Evolutionary conservation across 2,797 vertebrate genomes (phyloP).

Genomic region (Acridotheres tristis): DNA sequence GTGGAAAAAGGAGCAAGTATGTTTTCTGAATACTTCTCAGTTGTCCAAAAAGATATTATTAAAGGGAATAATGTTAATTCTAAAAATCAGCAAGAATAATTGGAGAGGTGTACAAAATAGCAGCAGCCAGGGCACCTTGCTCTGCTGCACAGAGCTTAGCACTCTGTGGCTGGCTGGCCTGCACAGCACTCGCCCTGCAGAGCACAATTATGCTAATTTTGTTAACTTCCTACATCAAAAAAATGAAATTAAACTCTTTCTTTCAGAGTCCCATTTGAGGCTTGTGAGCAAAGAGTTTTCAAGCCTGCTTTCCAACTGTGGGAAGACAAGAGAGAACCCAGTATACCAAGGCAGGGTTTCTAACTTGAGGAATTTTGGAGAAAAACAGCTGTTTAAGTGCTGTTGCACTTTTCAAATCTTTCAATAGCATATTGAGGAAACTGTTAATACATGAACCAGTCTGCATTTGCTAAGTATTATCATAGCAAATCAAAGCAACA

Average conservation of each 20-base stretch:
- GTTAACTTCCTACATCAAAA: background rate
- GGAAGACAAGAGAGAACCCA: background rate
- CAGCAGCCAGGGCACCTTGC: background rate
- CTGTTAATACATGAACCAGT: background rate
- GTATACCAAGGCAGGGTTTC: background rate
- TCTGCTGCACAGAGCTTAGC: background rate
- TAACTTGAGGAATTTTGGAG: background rate
- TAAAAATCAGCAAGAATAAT: background rate
- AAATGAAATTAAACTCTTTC: background rate
- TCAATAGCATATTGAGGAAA: background rate
- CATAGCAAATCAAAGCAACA: background rate
- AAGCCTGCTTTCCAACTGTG: background rate
- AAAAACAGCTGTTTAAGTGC: background rate
- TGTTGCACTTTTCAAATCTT: background rate
- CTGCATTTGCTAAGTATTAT: rapidly evolving
- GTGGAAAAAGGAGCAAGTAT: background rate
- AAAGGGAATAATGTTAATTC: background rate
- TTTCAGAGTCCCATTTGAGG: background rate
- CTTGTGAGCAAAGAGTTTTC: background rate
- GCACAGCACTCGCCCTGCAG: rapidly evolving
- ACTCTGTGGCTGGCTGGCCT: background rate
- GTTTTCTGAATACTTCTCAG: background rate
- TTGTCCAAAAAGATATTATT: background rate
- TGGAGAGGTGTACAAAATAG: background rate
- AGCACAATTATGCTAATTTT: background rate